Evolutionary conservation across 2,888 invertebrate genomes (phyloP), one percentile per base, ranked within the genome.

Genomic region (Parapristionchus giblindavisi): DNA sequence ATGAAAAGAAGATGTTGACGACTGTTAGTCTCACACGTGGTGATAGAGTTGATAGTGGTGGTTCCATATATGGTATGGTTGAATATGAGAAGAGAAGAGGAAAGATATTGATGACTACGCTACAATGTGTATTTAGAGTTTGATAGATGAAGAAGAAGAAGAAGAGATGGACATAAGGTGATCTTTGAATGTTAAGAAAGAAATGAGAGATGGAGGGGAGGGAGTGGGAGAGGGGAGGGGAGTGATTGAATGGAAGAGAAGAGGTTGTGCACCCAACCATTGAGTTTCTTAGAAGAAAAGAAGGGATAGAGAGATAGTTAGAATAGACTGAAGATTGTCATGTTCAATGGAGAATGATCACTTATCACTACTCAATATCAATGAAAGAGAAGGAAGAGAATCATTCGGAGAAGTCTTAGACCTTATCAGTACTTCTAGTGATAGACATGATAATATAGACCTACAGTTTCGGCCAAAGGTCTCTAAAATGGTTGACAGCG

Each of bases 51-150:
- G 61, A 61, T 36, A 61, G 38, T 2, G 36, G 21, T 11, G 21
- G 34, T 34, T 24, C 38, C 8, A 61, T 36, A 38, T n/a, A 24
- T 24, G 36, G 24, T 27, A 61, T 40, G 61, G 61, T 61, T 40
- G 36, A 32, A 17, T 6, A 36, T 32, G 60, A 32, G 24, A 21
- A n/a, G 36, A 60, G 60, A n/a, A 61, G 61, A 61, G 61, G 61
- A 21, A 43, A 34, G 36, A 34, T 61, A 40, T 40, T 11, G 60
- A 34, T 36, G 34, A 61, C 40, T 38, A 40, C n/a, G n/a, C 61
- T 61, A 61, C 38, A 61, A 4, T 17, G 38, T 61, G 61, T 61
- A n/a, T n/a, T n/a, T n/a, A 61, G 61, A 8, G 61, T 11, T 56
- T 56, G 56, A 56, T n/a, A n/a, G 43, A 43, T 43, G 43, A 17